phyloP scores from a whole-genome alignment of 2,113 vertebrate genomes.

The Lophius piscatorius region DNA sequence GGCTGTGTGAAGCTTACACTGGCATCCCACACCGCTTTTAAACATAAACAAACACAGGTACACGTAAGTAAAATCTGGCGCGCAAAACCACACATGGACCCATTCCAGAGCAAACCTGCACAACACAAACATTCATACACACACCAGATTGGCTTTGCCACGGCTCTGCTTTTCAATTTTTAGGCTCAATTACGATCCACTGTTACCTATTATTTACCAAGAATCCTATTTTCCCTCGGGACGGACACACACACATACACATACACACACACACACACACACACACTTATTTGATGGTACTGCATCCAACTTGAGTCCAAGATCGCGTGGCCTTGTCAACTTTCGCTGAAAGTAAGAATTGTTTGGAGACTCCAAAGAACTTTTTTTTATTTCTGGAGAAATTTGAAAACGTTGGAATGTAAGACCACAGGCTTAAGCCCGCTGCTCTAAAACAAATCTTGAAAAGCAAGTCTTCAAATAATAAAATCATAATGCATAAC shows the following conservation, averaged over 20 bases:
- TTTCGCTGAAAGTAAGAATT: conserved; percentile 45
- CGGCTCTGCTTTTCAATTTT: conserved; percentile 79
- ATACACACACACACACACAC: conserved; percentile 20
- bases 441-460: background rate
- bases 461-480: background rate
- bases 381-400: conserved; percentile 18
- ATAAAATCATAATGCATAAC: conserved; percentile 2
- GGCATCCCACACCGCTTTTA: conserved; percentile 70
- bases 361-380: conserved; percentile 40
- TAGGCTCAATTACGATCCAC: conserved; percentile 81
- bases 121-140: conserved; percentile 32
- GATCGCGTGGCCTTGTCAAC: conserved; percentile 52
- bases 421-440: no score
- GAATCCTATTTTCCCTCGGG: conserved; percentile 57
- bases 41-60: conserved; percentile 16
- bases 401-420: background rate
- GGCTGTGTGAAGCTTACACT: conserved; percentile 71
- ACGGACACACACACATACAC: conserved; percentile 19
- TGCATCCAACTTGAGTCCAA: conserved; percentile 60
- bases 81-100: conserved; percentile 28
- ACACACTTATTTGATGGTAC: conserved; percentile 52
- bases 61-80: background rate
- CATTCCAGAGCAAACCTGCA: conserved; percentile 33
- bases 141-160: conserved; percentile 63
- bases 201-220: conserved; percentile 69